Evolutionary conservation across 2,888 invertebrate genomes (phyloP).

Genomic region (Exocentrus adspersus): DNA sequence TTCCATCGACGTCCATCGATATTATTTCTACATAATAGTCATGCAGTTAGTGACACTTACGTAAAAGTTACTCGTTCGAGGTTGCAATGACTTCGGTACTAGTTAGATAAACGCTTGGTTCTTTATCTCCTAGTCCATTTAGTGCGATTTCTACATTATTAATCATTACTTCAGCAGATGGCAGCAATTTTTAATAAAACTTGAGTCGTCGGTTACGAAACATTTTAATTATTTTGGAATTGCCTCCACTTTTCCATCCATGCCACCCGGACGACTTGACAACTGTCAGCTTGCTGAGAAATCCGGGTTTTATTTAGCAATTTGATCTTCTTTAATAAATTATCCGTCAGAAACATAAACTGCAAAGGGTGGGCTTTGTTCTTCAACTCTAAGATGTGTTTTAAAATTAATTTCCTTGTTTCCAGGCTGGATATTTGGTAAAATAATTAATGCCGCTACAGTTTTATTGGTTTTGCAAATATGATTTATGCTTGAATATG

Average conservation of each 20-base stretch:
- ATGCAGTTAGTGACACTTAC: too few species aligned
- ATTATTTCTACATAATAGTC: too few species aligned
- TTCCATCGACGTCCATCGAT: too few species aligned
- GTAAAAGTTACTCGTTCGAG: too few species aligned
- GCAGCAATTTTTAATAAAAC: not conserved
- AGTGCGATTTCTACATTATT: too few species aligned
- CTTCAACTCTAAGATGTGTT: conserved; percentile 2
- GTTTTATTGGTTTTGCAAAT: not conserved
- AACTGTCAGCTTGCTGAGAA: conserved; percentile 41
- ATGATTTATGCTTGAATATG: not conserved
- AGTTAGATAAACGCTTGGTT: too few species aligned
- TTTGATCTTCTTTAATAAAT: conserved; percentile 46
- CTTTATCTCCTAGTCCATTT: too few species aligned
- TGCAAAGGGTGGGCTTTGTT: conserved; percentile 24
- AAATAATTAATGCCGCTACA: not conserved
- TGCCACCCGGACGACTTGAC: conserved; percentile 22
- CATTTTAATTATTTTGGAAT: not conserved
- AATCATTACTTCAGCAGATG: too few species aligned
- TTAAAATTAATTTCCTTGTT: conserved; percentile 5
- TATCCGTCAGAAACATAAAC: conserved; percentile 42
- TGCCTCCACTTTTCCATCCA: not conserved
- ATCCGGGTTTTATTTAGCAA: conserved; percentile 43
- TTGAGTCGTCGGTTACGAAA: not conserved
- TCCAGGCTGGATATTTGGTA: not conserved
- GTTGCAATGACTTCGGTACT: too few species aligned